These are phyloP conservation scores for Galerucella pusilla DNA, from an alignment of 2,888 invertebrate genomes.

Conservation along the genomic window DNA sequence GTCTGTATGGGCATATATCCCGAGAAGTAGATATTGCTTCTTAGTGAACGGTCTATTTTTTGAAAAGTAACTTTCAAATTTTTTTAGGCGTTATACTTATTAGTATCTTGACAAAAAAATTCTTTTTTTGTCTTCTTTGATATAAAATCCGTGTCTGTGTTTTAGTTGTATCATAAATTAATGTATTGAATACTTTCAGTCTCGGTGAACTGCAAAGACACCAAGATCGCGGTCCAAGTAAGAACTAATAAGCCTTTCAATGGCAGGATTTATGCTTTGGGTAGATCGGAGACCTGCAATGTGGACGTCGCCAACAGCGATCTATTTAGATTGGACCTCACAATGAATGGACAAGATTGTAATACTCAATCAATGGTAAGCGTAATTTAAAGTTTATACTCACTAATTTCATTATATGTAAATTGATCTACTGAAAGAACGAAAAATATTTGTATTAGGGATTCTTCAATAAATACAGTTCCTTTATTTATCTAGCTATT, in stretches of 20 bases:
- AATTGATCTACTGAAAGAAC: background rate
- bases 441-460: background rate
- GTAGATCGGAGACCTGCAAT: slow-evolving; percentile 94
- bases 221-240: slow-evolving; percentile 91
- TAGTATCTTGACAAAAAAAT: no score
- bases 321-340: slow-evolving; percentile 89
- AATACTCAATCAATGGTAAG: slow-evolving; percentile 95
- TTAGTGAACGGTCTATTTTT: no score
- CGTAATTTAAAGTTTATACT: slow-evolving; percentile 1
- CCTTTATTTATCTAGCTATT: no score
- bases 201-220: slow-evolving; percentile 94
- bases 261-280: slow-evolving; percentile 92
- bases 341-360: slow-evolving; percentile 94
- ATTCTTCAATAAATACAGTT: no score
- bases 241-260: slow-evolving; percentile 95
- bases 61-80: no score
- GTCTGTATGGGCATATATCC: no score
- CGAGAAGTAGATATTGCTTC: no score
- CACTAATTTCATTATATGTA: background rate
- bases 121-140: background rate
- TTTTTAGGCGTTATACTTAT: no score
- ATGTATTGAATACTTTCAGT: slow-evolving; percentile 69
- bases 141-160: background rate
- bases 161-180: slow-evolving; percentile 8
- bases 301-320: slow-evolving; percentile 94